Evolutionary conservation across 2,888 invertebrate species (phyloP).

Genomic region (Aelia acuminata): DNA sequence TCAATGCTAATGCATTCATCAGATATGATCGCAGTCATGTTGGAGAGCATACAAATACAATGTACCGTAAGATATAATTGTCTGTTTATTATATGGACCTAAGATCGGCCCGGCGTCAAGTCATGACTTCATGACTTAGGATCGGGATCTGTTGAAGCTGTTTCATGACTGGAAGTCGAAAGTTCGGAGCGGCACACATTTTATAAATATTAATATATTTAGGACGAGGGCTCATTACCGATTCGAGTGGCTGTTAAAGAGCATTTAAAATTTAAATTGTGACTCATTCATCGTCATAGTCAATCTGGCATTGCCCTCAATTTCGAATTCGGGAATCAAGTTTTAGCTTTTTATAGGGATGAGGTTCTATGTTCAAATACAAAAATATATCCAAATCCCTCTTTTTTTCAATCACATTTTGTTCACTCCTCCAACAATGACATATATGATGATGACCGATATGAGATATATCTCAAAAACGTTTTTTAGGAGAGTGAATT

Average conservation of each 20-base stretch:
- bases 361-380: too few species aligned
- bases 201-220: conserved; percentile 17
- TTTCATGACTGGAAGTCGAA: conserved; percentile 22
- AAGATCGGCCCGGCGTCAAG: background rate
- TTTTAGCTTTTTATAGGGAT: background rate
- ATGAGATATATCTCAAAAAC: too few species aligned
- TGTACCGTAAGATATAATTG: conserved; percentile 1
- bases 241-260: background rate
- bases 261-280: conserved; percentile 1
- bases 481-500: too few species aligned
- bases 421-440: too few species aligned
- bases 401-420: too few species aligned
- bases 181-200: background rate
- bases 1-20: conserved; percentile 6
- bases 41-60: background rate
- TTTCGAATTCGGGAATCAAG: background rate
- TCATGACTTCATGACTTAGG: conserved; percentile 19
- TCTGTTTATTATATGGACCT: background rate
- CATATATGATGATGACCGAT: too few species aligned
- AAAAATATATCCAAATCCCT: too few species aligned
- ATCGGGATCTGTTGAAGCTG: background rate
- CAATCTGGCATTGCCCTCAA: background rate
- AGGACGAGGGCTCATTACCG: background rate
- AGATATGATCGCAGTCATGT: conserved; percentile 8
- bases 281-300: background rate